These are phyloP conservation scores for Enhydra lutris DNA, from an alignment of 2,113 vertebrate species.

Conservation along the genomic window DNA sequence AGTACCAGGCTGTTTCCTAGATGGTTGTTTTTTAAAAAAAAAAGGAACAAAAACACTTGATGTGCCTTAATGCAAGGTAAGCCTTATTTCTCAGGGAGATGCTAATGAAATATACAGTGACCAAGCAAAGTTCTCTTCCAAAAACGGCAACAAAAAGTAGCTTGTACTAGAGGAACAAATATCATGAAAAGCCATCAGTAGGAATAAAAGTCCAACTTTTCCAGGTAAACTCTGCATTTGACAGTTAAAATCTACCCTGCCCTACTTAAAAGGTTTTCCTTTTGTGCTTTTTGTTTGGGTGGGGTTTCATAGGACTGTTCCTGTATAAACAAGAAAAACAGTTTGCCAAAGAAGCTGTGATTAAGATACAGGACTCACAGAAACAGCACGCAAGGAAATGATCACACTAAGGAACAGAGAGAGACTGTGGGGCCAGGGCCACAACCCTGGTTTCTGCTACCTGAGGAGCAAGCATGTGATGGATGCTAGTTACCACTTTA, in stretches of 20 bases:
- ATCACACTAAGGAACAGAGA: background rate
- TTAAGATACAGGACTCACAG: background rate
- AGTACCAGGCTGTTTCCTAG: background rate
- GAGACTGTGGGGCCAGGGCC: background rate
- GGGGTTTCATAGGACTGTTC: background rate
- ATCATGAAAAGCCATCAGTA: conserved; percentile 79
- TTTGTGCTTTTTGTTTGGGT: conserved; percentile 49
- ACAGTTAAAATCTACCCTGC: conserved; percentile 70
- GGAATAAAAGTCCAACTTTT: conserved; percentile 75
- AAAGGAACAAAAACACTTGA: background rate
- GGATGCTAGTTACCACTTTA: background rate
- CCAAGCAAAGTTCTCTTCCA: conserved; percentile 66
- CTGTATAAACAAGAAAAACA: conserved; percentile 20
- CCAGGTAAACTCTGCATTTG: conserved; percentile 74
- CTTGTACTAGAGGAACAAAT: conserved; percentile 62
- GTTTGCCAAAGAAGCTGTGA: background rate
- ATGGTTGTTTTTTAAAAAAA: background rate
- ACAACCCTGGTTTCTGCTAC: background rate
- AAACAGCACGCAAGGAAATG: background rate
- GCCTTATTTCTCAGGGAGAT: background rate
- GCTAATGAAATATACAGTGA: conserved; percentile 57
- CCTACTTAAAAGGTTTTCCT: conserved; percentile 16
- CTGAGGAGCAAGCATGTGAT: background rate
- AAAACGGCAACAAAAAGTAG: conserved; percentile 44
- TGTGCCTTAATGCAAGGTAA: background rate